Percentiles rank a stretch among this genome's conserved stretches.
Conservation (phyloP, 2,797 vertebrate genomes). For the Loris lydekkerianus region DNA sequence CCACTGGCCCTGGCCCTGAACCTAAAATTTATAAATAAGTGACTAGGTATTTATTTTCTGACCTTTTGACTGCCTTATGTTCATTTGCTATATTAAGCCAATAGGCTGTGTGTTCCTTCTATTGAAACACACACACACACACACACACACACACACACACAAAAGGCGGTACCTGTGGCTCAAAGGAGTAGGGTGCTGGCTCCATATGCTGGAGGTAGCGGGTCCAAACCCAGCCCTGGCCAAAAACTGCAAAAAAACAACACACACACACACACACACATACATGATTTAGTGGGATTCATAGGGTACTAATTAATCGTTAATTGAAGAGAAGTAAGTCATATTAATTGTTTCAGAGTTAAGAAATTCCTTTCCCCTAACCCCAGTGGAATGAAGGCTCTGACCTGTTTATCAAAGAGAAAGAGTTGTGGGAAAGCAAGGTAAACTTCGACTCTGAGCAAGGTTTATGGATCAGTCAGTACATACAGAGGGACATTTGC, state of each 20-base stretch:
- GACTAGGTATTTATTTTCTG: neutral
- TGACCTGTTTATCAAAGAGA: conserved; percentile 32
- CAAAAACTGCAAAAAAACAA: too few relatives aligned
- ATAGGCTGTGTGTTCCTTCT: neutral
- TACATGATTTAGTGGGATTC: conserved; percentile 35
- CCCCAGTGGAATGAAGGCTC: conserved; percentile 18
- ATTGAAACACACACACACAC: neutral
- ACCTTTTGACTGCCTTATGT: conserved; percentile 4
- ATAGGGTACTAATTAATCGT: conserved; percentile 31
- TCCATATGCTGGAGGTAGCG: too few relatives aligned
- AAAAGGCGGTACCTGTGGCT: too few relatives aligned
- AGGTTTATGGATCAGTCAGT: neutral
- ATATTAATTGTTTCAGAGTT: conserved; percentile 65
- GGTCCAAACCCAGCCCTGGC: too few relatives aligned
- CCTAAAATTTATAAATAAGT: conserved; percentile 61
- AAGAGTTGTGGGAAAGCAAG: neutral
- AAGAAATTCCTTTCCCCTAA: conserved; percentile 13
- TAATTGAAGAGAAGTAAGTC: conserved; percentile 57
- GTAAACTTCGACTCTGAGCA: neutral
- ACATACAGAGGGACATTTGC: conserved; percentile 13
- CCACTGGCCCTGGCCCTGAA: neutral
- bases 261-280: neutral
- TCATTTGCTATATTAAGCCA: conserved; percentile 45
- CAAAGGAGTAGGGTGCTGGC: too few relatives aligned
- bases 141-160: neutral